phyloP scores from a whole-genome alignment of 1,140 invertebrate genomes.

The Pissodes strobi region DNA sequence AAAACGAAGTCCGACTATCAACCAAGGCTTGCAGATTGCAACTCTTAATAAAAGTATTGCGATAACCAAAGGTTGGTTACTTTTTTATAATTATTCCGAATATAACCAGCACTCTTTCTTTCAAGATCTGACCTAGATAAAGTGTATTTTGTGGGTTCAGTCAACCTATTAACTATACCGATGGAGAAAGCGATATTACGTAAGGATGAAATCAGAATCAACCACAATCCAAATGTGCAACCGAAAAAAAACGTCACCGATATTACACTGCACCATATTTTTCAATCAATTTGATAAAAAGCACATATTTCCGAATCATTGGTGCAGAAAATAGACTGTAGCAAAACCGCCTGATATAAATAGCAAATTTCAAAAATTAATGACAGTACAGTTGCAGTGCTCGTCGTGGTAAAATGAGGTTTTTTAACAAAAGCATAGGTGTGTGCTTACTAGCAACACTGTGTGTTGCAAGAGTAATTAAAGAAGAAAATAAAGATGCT shows the following conservation, averaged over 20 bases:
- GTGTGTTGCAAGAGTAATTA: slow-evolving; percentile 11
- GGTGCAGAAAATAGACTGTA: slow-evolving; percentile 23
- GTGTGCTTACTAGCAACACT: slow-evolving; percentile 17
- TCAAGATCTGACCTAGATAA: slow-evolving; percentile 9
- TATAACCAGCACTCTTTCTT: too few species aligned
- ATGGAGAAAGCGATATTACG: slow-evolving; percentile 31
- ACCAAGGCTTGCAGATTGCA: too few species aligned
- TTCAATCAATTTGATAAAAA: slow-evolving; percentile 23
- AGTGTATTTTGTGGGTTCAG: slow-evolving; percentile 19
- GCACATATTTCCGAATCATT: background rate
- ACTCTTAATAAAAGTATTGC: too few species aligned
- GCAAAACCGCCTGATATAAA: slow-evolving; percentile 30
- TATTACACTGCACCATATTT: slow-evolving; percentile 14
- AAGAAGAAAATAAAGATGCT: slow-evolving; percentile 15
- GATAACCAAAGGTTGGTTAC: too few species aligned
- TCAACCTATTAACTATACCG: slow-evolving; percentile 18
- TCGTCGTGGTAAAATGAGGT: slow-evolving; percentile 26
- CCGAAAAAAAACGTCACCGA: slow-evolving; percentile 17
- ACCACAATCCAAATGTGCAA: slow-evolving; percentile 20
- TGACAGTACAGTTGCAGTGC: slow-evolving; percentile 8
- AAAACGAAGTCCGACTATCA: too few species aligned
- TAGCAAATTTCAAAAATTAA: slow-evolving; percentile 20
- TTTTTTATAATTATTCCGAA: too few species aligned
- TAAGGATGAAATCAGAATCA: slow-evolving; percentile 29
- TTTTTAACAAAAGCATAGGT: background rate